A percentile compares a stretch with the other conserved stretches of the same genome.
Conservation (phyloP, 2,888 invertebrate genomes). For the Apantesis nais region DNA sequence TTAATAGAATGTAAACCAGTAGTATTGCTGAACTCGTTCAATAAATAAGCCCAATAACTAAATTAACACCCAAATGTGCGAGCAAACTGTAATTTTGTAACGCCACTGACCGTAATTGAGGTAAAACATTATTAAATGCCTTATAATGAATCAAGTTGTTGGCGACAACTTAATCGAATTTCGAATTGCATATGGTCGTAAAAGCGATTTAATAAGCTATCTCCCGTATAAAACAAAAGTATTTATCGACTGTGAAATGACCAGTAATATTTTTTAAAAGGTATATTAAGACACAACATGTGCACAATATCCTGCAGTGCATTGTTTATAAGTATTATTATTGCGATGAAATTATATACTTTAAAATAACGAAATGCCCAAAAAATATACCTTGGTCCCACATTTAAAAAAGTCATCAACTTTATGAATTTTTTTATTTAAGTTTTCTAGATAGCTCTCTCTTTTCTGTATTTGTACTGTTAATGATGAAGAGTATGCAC, state of each 20-base stretch:
- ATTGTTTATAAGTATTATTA: background rate
- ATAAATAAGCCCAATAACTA: slow-evolving; percentile 66
- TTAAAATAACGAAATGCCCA: background rate
- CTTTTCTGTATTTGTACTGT: background rate
- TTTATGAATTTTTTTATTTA: background rate
- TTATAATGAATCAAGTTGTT: slow-evolving; percentile 44
- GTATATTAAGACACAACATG: background rate
- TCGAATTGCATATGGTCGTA: slow-evolving; percentile 13
- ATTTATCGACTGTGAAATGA: background rate
- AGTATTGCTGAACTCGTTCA: slow-evolving; percentile 57
- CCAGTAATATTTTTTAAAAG: slow-evolving; percentile 23
- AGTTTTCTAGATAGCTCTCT: background rate
- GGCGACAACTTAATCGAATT: slow-evolving; percentile 55
- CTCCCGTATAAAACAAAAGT: slow-evolving; percentile 2
- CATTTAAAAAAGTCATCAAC: background rate
- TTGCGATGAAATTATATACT: background rate
- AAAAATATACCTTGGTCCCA: background rate
- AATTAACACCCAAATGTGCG: slow-evolving; percentile 67
- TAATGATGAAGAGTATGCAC: background rate
- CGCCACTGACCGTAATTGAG: slow-evolving; percentile 61
- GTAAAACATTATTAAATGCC: slow-evolving; percentile 49
- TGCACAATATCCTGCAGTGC: background rate
- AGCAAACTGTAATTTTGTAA: slow-evolving; percentile 63
- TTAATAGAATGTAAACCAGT: slow-evolving; percentile 54
- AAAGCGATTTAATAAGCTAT: slow-evolving; percentile 1